Conservation (phyloP, 2,113 vertebrate genomes). For the Anarrhichthys ocellatus region DNA sequence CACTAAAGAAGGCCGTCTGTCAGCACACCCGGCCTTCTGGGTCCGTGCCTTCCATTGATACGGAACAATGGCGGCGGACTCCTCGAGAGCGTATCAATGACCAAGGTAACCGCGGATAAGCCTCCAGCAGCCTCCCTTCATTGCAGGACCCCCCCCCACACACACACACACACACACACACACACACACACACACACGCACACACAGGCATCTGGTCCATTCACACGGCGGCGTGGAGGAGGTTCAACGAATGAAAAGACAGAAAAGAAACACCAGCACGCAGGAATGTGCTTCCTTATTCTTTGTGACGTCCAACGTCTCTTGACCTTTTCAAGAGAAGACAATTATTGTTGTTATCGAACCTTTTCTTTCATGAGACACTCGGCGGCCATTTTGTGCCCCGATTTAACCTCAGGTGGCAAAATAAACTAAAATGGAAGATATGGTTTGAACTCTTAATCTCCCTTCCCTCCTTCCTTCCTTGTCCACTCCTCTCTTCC, state of each 20-base stretch:
- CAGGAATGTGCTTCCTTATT: slow-evolving; percentile 60
- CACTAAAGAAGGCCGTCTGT: slow-evolving; percentile 36
- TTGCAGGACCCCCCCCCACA: slow-evolving; percentile 70
- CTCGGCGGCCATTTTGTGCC: neutral
- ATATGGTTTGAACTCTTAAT: neutral
- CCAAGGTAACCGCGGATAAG: slow-evolving; percentile 61
- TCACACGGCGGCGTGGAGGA: slow-evolving; percentile 62
- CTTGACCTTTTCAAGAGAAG: slow-evolving; percentile 36
- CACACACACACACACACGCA: too few relatives aligned
- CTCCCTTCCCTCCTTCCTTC: neutral
- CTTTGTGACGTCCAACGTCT: slow-evolving; percentile 23
- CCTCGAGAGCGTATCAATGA: slow-evolving; percentile 74
- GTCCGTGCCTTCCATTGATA: slow-evolving; percentile 46
- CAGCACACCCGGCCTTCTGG: slow-evolving; percentile 32
- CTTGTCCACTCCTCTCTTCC: neutral
- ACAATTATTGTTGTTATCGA: slow-evolving; percentile 6
- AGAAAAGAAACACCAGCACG: slow-evolving; percentile 52
- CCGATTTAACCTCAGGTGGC: neutral
- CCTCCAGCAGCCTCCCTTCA: slow-evolving; percentile 61
- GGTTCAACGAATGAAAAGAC: slow-evolving; percentile 35
- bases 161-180: too few relatives aligned
- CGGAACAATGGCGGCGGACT: slow-evolving; percentile 56
- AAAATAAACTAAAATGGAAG: neutral
- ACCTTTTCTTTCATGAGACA: neutral
- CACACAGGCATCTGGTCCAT: slow-evolving; percentile 71